Percentiles rank a stretch among this genome's conserved stretches.
Conservation (phyloP, 2,888 invertebrate species). For the Hybos culiciformis region DNA sequence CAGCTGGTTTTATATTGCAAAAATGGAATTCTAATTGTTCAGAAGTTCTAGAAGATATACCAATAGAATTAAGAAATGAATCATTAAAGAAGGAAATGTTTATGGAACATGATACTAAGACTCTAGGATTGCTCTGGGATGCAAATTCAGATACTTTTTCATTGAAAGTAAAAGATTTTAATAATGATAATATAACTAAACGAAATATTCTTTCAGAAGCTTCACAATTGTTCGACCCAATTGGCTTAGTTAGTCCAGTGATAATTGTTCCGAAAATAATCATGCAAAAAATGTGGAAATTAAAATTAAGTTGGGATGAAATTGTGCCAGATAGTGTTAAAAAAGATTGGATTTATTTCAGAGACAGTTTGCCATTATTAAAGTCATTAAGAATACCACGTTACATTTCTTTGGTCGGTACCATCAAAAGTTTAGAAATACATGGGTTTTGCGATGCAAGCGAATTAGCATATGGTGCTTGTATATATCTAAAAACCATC, state of each 20-base stretch:
- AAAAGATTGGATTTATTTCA: neutral
- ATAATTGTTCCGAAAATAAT: neutral
- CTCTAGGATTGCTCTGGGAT: constrained; percentile 6
- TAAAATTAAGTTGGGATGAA: neutral
- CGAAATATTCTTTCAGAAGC: neutral
- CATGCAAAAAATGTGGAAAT: constrained; percentile 1
- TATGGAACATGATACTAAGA: constrained; percentile 1
- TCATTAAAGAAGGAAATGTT: neutral
- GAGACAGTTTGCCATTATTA: too few species aligned
- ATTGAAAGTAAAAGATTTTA: too few species aligned
- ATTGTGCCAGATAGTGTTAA: neutral
- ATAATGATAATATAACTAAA: neutral
- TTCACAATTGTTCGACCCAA: neutral
- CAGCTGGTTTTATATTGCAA: too few species aligned
- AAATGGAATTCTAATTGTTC: too few species aligned
- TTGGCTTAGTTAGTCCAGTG: neutral
- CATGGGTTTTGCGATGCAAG: too few species aligned
- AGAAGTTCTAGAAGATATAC: neutral
- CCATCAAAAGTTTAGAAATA: too few species aligned
- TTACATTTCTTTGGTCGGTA: too few species aligned
- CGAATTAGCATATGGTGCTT: too few species aligned
- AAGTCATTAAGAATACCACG: too few species aligned
- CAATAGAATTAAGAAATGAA: neutral
- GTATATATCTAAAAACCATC: too few species aligned
- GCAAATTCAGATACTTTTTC: neutral